These are phyloP conservation scores for Cyprinodon tularosa DNA, from an alignment of 2,113 vertebrate genomes.

Conservation along the genomic window DNA sequence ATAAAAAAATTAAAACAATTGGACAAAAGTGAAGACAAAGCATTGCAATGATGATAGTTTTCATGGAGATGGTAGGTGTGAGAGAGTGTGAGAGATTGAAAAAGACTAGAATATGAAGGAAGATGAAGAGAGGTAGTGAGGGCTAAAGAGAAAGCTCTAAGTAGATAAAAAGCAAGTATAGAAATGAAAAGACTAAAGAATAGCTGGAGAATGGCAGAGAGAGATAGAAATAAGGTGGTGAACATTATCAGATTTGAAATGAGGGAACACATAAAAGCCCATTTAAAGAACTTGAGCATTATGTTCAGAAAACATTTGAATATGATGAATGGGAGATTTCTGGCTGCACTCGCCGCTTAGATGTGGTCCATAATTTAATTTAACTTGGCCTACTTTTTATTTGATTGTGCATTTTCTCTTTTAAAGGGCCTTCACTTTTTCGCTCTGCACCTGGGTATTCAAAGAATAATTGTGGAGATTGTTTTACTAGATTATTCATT, in stretches of 20 bases:
- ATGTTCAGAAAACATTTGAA: constrained; percentile 61
- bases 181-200: constrained; percentile 62
- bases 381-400: constrained; percentile 76
- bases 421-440: constrained; percentile 60
- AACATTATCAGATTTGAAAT: constrained; percentile 77
- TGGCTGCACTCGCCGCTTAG: constrained; percentile 64
- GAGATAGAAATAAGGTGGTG: constrained; percentile 66
- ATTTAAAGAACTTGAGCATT: constrained; percentile 75
- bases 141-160: constrained; percentile 63
- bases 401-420: constrained; percentile 72
- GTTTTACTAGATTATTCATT: constrained; percentile 57
- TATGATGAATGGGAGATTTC: constrained; percentile 77
- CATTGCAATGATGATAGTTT: constrained; percentile 52
- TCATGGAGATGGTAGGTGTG: constrained; percentile 53
- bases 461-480: constrained; percentile 64
- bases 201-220: constrained; percentile 39
- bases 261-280: constrained; percentile 75
- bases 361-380: constrained; percentile 71
- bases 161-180: constrained; percentile 62
- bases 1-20: constrained; percentile 32
- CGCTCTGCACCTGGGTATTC: constrained; percentile 49
- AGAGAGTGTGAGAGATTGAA: constrained; percentile 36
- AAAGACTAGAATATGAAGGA: constrained; percentile 53
- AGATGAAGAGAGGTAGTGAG: constrained; percentile 40
- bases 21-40: constrained; percentile 52